Conservation (phyloP, 92 coral and sea anemone genomes). For the Scolanthus callimorphus region DNA sequence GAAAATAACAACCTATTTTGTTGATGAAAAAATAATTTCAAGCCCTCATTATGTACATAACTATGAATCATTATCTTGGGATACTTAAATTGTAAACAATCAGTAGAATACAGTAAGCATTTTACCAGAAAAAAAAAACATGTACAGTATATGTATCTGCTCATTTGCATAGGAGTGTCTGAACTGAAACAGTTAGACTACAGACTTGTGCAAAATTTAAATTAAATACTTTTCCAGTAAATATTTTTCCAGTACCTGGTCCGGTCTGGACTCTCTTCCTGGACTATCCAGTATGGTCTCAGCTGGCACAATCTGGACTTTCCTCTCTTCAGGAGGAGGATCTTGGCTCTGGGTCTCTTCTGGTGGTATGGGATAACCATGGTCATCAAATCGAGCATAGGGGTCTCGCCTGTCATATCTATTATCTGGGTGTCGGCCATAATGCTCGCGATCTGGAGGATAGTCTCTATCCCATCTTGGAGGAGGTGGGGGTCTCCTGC, state of each 20-base stretch:
- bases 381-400: slow-evolving; percentile 35
- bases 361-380: neutral
- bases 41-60: too few relatives aligned
- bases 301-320: slow-evolving; percentile 74
- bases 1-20: slow-evolving; percentile 82
- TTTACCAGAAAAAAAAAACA: too few relatives aligned
- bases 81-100: too few relatives aligned
- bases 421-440: slow-evolving; percentile 21
- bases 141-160: too few relatives aligned
- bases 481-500: slow-evolving; percentile 45
- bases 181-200: too few relatives aligned
- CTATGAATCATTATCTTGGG: too few relatives aligned
- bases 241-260: too few relatives aligned
- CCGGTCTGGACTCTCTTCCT: slow-evolving; percentile 90
- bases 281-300: slow-evolving; percentile 79
- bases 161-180: too few relatives aligned
- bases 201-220: too few relatives aligned
- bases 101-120: too few relatives aligned
- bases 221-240: too few relatives aligned
- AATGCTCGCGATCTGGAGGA: slow-evolving; percentile 7
- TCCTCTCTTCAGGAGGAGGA: slow-evolving; percentile 58
- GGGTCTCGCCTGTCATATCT: slow-evolving; percentile 15
- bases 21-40: neutral
- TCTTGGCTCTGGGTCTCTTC: slow-evolving; percentile 23
- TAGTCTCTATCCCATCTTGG: slow-evolving; percentile 18